phyloP scores from a whole-genome alignment of 2,888 invertebrate genomes.

The Leucozona laternaria region DNA sequence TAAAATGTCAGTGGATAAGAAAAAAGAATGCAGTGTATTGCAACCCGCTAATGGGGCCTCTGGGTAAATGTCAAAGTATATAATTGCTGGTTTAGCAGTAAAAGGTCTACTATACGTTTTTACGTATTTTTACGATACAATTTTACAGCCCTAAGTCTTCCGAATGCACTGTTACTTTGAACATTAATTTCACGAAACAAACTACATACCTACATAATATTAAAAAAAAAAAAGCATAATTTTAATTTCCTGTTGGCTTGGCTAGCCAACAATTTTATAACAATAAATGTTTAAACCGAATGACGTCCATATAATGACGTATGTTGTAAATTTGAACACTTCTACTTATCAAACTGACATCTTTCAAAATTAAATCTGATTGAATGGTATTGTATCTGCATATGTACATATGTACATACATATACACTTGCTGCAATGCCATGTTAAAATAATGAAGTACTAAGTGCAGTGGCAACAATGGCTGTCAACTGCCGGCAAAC shows the following conservation, averaged over 20 bases:
- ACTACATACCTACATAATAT: background rate
- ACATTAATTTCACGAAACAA: background rate
- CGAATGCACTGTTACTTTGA: background rate
- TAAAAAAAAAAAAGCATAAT: slow-evolving; percentile 7
- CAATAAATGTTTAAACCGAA: slow-evolving; percentile 42
- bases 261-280: slow-evolving; percentile 18
- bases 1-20: too few species aligned
- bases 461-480: slow-evolving; percentile 61
- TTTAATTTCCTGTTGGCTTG: slow-evolving; percentile 6
- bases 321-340: background rate
- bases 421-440: slow-evolving; percentile 39
- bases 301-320: background rate
- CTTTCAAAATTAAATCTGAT: slow-evolving; percentile 52
- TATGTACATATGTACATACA: background rate
- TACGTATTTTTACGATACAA: background rate
- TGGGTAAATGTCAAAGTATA: too few species aligned
- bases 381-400: slow-evolving; percentile 3
- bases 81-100: background rate
- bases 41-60: too few species aligned
- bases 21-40: too few species aligned
- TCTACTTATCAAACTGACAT: slow-evolving; percentile 56
- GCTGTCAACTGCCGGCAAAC: slow-evolving; percentile 64
- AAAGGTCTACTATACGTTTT: too few species aligned
- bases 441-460: slow-evolving; percentile 35
- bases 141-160: background rate